Base-by-base conservation (phyloP, 2,888 invertebrate genomes). In the Xanthia togata region DNA sequence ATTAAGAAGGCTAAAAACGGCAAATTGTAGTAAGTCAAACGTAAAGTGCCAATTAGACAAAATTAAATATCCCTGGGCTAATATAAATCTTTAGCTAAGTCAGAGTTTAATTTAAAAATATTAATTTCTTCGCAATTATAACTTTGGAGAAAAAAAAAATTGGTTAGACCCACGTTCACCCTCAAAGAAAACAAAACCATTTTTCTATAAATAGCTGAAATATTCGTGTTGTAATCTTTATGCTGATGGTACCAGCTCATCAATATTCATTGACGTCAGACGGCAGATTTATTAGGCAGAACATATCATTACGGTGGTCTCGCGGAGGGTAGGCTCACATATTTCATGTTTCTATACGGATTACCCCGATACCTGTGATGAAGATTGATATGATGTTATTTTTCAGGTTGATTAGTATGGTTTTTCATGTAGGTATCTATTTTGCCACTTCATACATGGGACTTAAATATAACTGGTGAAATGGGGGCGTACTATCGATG, bases 261-360 rank as follows among this genome's bases (percentile, higher is more conserved):
- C 94, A 94, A 94, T 94, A 93, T 94, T 94, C 94, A 94, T 94
- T 87, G 92, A 86, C 87, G 93, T 93, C 94, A 89, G 79, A 4
- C 65, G 68, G 89, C 89, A 90, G 93, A 94, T 94, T 93, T 95
- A 94, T 95, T 93, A 93, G 91, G 82, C 78, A 81, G 85, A 89
- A 90, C 91, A 91, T 92, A 92, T 91, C 91, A 93, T 93, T 93
- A 92, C 79, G 76, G 83, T 78, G 71, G 68, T 83, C 71, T 73
- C 81, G 60, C 60, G 38, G 74, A 68, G 79, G 78, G 85, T 83
- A 77, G 81, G 76, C 76, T 82, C 82, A 84, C 88, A 85, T 89
- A 88, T 83, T 85, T 87, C 82, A 84, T 89, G 88, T 88, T 86
- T 76, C 77, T 83, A 82, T 82, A 64, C 68, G 81, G 84, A 88